Evolutionary conservation across 1,140 invertebrate species (phyloP), one percentile per base, ranked within the genome.

Genomic region (Archegozetes longisetosus): DNA sequence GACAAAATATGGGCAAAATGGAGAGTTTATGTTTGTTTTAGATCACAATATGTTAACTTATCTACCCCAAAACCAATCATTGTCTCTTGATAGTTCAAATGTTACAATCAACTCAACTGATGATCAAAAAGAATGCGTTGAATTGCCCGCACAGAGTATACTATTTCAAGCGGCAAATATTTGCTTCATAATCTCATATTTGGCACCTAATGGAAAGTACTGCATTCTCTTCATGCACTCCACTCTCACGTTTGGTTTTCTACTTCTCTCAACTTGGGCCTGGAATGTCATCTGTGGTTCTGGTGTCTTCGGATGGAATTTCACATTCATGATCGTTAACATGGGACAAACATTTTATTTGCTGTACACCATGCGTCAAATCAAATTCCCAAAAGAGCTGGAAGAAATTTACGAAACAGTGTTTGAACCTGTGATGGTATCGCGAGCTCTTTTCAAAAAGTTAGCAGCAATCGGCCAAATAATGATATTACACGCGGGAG

Each of bases 251-350:
- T 40, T 71, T 88, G 86, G 82, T 40, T 86, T 87, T 67, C 78
- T 89, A 72, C 70, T 90, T 63, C 79, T 87, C 65, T 86, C 84
- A 2, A 80, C 84, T 27, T 91, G 88, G 88, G 83, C 86, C 12
- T 90, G 86, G 86, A 84, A 86, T 63, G 80, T 89, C 2, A 84
- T 89, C 46, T 91, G 87, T 68, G 85, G 87, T 1, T 85, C 86
- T 0, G 86, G 88, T 69, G 81, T 88, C 14, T 89, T 90, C 71
- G 32, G 27, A 20, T 91, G 86, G 86, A 89, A 88, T 68, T 87
- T 90, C 65, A 79, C 79, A 32, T 88, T 89, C 68, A 80, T 87
- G 62, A 70, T 89, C n/a, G 74, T 90, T 58, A 91, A 91, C 68
- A 78, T 86, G 60, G 80, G 81, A 0, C 88, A 90, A 70, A 78